Base-by-base conservation (phyloP, 2,888 invertebrate species). In the Melanostoma mellinum region DNA sequence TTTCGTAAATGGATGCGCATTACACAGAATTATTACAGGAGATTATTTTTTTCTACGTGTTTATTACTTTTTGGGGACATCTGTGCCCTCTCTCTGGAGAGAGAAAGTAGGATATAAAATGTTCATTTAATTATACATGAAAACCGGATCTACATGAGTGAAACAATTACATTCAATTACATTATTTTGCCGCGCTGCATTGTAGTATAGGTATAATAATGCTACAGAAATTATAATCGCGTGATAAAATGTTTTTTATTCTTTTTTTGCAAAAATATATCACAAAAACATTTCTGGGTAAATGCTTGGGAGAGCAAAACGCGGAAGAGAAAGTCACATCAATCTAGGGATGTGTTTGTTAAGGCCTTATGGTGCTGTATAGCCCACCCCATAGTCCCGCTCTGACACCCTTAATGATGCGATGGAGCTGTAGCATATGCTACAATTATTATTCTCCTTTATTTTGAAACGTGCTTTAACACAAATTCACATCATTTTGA, bases 401-500 rank as follows among this genome's bases (percentile, higher is more conserved):
- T 53, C 6, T 33, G 35, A 48, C 10, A 36, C 33, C 76, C 71
- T 71, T 77, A 72, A 72, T 72, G 75, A 81, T 72, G 60, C 65
- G 42, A 67, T 42, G 63, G 55, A 56, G 32, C 71, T 36, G 50
- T 63, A 58, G 52, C 79, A 79, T 60, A 79, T 84, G 79, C 71
- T 79, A 78, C 84, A 84, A 84, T 84, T 84, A 79, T 84, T 79
- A 84, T 79, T 84, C 79, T 74, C 71, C 74, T 84, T 79, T 79
- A 79, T 79, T 79, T 79, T 84, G 63, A 79, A 71, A 79, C 84
- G 79, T 84, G 84, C 79, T 71, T 74, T 71, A 79, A 84, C 79
- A 84, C 79, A 84, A 85, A 80, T 85, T 80, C 80, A 85, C 85
- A 85, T 85, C 67, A 78, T 85, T 85, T 80, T 85, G 85, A 85